A percentile compares a stretch with the other conserved stretches of the same genome.
Evolutionary conservation across 2,797 vertebrate species (phyloP).

Genomic region (Varecia variegata): DNA sequence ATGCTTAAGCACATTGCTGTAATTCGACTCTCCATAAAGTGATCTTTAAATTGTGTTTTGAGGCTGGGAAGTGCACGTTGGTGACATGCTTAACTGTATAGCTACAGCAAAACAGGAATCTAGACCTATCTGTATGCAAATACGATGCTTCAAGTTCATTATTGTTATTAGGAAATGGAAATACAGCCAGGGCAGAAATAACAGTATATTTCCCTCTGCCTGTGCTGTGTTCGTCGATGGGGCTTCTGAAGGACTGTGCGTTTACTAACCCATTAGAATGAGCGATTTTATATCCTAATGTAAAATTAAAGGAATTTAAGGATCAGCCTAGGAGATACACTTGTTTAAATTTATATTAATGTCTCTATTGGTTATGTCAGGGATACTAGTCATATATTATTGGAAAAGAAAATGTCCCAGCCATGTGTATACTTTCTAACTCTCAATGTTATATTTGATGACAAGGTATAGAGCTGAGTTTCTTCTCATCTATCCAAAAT

Average conservation of each 20-base stretch:
- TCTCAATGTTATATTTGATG: conserved; percentile 33
- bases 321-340: conserved; percentile 49
- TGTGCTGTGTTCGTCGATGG: conserved; percentile 19
- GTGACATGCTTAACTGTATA: conserved; percentile 55
- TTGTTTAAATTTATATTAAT: conserved; percentile 47
- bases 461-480: not conserved
- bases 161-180: conserved; percentile 62
- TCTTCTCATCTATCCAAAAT: not conserved
- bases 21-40: conserved; percentile 53
- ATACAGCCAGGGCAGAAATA: conserved; percentile 52
- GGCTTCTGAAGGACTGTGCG: conserved; percentile 38
- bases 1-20: conserved; percentile 42
- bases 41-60: conserved; percentile 69
- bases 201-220: conserved; percentile 28
- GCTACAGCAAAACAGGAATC: not conserved
- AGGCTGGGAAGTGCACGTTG: conserved; percentile 35
- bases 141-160: conserved; percentile 58
- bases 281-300: conserved; percentile 66
- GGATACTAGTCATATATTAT: not conserved
- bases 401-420: not conserved
- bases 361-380: not conserved
- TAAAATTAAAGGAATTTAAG: conserved; percentile 69
- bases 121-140: conserved; percentile 74
- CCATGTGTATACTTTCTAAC: not conserved
- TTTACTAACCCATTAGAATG: conserved; percentile 67